These are phyloP conservation scores for Ricordea florida DNA, from an alignment of 92 coral and sea anemone genomes.

Conservation along the genomic window DNA sequence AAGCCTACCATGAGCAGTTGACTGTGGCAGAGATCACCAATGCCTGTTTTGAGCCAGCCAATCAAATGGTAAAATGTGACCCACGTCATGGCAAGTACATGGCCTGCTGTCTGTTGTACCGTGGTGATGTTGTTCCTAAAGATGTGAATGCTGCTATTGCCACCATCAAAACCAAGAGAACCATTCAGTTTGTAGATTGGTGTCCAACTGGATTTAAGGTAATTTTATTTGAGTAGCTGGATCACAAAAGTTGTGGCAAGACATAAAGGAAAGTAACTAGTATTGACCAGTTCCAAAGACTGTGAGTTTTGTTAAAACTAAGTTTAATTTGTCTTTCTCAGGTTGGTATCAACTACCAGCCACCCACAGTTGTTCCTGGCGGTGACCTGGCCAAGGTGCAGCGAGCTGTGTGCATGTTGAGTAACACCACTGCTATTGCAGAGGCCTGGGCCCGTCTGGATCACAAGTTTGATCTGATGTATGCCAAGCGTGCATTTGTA, in stretches of 20 bases:
- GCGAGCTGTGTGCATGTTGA: slow-evolving; percentile 96
- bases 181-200: too few relatives aligned
- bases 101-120: slow-evolving; percentile 81
- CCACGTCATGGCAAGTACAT: slow-evolving; percentile 90
- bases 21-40: slow-evolving; percentile 74
- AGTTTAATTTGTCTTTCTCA: slow-evolving; percentile 29
- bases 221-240: too few relatives aligned
- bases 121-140: slow-evolving; percentile 94
- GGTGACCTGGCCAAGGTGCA: slow-evolving; percentile 92
- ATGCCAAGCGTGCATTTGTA: slow-evolving; percentile 92
- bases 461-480: slow-evolving; percentile 64
- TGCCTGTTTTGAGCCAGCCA: slow-evolving; percentile 83
- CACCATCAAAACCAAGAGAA: too few relatives aligned
- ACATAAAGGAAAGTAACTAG: too few relatives aligned
- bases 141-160: too few relatives aligned
- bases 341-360: slow-evolving; percentile 43
- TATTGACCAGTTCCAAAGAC: too few relatives aligned
- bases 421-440: slow-evolving; percentile 95
- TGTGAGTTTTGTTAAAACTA: too few relatives aligned
- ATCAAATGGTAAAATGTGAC: slow-evolving; percentile 88
- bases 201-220: too few relatives aligned
- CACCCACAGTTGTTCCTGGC: slow-evolving; percentile 87
- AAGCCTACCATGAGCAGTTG: slow-evolving; percentile 82
- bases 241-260: too few relatives aligned
- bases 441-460: slow-evolving; percentile 86